Base-by-base conservation (phyloP, 2,888 invertebrate genomes). In the Ptychoptera contaminata region DNA sequence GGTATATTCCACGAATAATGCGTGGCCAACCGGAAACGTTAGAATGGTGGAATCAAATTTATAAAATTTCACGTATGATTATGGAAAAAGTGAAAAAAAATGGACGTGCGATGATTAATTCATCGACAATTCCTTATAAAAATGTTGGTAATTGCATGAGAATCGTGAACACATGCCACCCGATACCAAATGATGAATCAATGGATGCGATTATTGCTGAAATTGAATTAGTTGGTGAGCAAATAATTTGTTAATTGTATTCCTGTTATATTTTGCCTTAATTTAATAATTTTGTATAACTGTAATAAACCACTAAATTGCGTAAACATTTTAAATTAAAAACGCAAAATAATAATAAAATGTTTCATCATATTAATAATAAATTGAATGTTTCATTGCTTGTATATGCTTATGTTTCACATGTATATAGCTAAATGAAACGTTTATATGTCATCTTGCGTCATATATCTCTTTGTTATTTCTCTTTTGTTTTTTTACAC, bases 71-170 rank as follows among this genome's bases (percentile, higher is more conserved):
- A 42, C n/a, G 38, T 44, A 49, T 47, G 42, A 16, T 35, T 41
- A 37, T 37, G 16, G 9, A 37, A 45, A 35, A 40, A 2, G 70
- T 86, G 65, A 74, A 77, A 0, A 53, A 73, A 34, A 67, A 67
- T 29, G 82, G 84, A 0, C 67, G 70, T 1, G 56, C 84, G 34
- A 80, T 86, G 82, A 68, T 86, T n/a, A 79, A 82, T 0, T 86
- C 86, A 55, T 73, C 78, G 10, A 85, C 86, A 0, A 57, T 85
- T 15, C 55, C 61, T 2, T 68, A 72, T 50, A 73, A 74, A 40
- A 67, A 72, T 6, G 55, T 76, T 47, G 77, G 75, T 45, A 86
- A 86, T 60, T 86, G 85, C 62, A 79, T 86, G 59, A 72, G 86
- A 10, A 69, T 86, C 61, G 79, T 82, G 1, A 71, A 82, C 45